Conservation (phyloP, 2,888 invertebrate genomes). For the Hipparchia sbordonii region DNA sequence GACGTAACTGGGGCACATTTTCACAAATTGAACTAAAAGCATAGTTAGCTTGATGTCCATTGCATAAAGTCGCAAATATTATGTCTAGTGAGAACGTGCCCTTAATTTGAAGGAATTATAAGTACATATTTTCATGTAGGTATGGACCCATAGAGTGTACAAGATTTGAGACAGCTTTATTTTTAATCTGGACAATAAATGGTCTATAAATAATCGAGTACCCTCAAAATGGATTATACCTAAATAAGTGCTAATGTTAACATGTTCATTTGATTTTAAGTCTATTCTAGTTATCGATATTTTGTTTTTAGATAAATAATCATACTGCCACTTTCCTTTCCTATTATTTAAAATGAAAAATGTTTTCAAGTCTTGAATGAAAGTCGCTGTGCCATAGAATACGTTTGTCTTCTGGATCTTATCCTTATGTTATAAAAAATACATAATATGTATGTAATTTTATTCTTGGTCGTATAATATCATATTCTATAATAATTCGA, state of each 20-base stretch:
- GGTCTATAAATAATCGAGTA: slow-evolving; percentile 7
- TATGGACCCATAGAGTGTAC: neutral
- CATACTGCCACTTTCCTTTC: slow-evolving; percentile 60
- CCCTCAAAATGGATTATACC: slow-evolving; percentile 8
- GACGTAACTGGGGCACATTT: too few relatives aligned
- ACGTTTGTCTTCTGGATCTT: slow-evolving; percentile 30
- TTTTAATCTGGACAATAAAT: slow-evolving; percentile 25
- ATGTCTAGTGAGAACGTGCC: neutral
- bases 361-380: slow-evolving; percentile 38
- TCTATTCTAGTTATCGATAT: slow-evolving; percentile 25
- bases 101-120: neutral
- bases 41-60: too few relatives aligned
- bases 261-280: slow-evolving; percentile 24
- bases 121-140: neutral
- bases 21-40: too few relatives aligned
- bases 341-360: slow-evolving; percentile 22
- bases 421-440: slow-evolving; percentile 9
- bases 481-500: slow-evolving; percentile 34
- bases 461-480: slow-evolving; percentile 31
- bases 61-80: neutral
- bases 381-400: slow-evolving; percentile 67
- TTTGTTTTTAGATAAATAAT: slow-evolving; percentile 31
- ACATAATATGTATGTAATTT: slow-evolving; percentile 29
- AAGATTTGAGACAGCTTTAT: slow-evolving; percentile 20
- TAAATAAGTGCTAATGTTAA: slow-evolving; percentile 17